Evolutionary conservation across 1,140 invertebrate species (phyloP), one percentile per base, ranked within the genome.

Genomic region (Eurosta solidaginis): DNA sequence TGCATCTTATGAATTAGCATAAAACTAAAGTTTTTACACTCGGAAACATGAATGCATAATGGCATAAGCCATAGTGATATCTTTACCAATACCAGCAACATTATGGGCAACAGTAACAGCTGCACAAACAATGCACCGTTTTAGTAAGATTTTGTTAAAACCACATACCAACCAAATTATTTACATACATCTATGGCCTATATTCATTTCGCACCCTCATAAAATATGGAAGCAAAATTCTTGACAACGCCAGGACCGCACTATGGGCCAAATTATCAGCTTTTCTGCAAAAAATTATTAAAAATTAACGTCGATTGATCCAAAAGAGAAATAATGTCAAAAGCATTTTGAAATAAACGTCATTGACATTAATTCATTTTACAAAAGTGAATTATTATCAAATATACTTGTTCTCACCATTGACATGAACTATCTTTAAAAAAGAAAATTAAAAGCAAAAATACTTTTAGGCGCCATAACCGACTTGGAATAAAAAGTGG

Each of bases 191-290:
- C 3, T 25, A 2, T 52, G 25, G 7, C 20, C 3, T 1, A 9
- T 29, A 27, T 22, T 12, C 50, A 7, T 42, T 47, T 36, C 63
- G 6, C 29, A 40, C 10, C 25, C 73, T 9, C 40, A 74, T 74
- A 74, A 74, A 74, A 74, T 36, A 74, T 44, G 73, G 44, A 74
- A 42, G 40, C 73, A 74, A 33, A 74, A 74, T 74, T 47, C 44
- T 74, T 74, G 73, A n/a, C 73, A 74, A 47, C 40, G 29, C 17
- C n/a, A n/a, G n/a, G n/a, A n/a, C n/a, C 33, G 54, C 54, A 33
- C 54, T 59, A 29, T 33, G 25, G 27, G 10, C 17, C n/a, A n/a
- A n/a, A n/a, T n/a, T n/a, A n/a, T n/a, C n/a, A n/a, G n/a, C n/a
- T n/a, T n/a, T n/a, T n/a, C n/a, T n/a, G n/a, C n/a, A n/a, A n/a